A percentile compares a stretch with the other conserved stretches of the same genome.
phyloP scores from a whole-genome alignment of 2,888 invertebrate genomes.

The Heliconius cydno region DNA sequence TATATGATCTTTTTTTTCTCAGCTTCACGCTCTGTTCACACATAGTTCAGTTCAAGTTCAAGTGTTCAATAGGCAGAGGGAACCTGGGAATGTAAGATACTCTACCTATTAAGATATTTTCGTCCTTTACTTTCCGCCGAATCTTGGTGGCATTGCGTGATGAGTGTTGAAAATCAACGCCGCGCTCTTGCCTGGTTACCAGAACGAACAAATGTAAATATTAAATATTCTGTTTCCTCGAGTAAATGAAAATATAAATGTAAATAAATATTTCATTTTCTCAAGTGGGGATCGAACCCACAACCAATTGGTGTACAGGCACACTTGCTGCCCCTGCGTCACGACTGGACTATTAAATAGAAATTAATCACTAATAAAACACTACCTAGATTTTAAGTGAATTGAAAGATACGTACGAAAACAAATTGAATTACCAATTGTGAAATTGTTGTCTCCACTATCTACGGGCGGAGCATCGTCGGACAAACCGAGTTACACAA shows the following conservation, averaged over 20 bases:
- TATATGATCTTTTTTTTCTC: not conserved
- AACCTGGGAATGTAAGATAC: no score
- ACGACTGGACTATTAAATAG: not conserved
- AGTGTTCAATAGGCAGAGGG: not conserved
- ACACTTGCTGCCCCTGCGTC: not conserved
- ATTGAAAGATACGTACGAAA: slow-evolving; percentile 18
- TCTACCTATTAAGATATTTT: no score
- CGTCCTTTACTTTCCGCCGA: no score
- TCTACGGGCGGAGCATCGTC: slow-evolving; percentile 1
- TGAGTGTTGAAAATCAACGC: no score
- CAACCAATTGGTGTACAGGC: not conserved
- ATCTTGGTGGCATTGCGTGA: no score
- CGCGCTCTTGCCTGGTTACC: no score
- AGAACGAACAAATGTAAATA: no score
- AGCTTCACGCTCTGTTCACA: not conserved
- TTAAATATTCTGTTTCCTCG: no score
- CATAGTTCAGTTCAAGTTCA: not conserved
- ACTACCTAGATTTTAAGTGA: not conserved
- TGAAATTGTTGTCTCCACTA: slow-evolving; percentile 16
- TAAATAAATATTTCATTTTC: no score
- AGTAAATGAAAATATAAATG: no score
- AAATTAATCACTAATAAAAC: not conserved
- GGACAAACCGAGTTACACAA: slow-evolving; percentile 20
- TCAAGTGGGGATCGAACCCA: no score
- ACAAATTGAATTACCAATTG: slow-evolving; percentile 37